A percentile compares a stretch with the other conserved stretches of the same genome.
Conservation (phyloP, 2,888 invertebrate genomes). For the Netelia fuscicornis region DNA sequence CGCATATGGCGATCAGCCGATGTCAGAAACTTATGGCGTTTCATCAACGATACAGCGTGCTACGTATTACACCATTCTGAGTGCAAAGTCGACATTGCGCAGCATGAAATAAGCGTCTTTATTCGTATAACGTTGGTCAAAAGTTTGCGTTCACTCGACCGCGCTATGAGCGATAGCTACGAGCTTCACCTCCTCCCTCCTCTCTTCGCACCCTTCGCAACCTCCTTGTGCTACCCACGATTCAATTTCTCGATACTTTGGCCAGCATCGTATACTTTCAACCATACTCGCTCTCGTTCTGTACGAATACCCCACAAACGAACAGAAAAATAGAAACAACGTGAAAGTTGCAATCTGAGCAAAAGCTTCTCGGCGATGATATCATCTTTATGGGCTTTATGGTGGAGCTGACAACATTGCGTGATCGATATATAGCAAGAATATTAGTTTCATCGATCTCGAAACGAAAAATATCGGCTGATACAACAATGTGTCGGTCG, state of each 20-base stretch:
- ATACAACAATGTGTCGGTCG: conserved; percentile 21
- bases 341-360: conserved; percentile 33
- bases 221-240: conserved; percentile 66
- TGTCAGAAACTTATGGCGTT: conserved; percentile 27
- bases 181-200: conserved; percentile 66
- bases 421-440: conserved; percentile 77
- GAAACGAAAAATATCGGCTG: conserved; percentile 58
- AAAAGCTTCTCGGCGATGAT: conserved; percentile 54
- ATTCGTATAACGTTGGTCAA: conserved; percentile 51
- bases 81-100: background rate
- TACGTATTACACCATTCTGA: background rate
- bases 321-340: conserved; percentile 16
- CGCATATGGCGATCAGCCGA: conserved; percentile 41
- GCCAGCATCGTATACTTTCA: conserved; percentile 46
- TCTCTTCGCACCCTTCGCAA: conserved; percentile 40
- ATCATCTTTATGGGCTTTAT: conserved; percentile 1
- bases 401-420: conserved; percentile 35
- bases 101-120: conserved; percentile 11
- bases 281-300: conserved; percentile 32
- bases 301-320: conserved; percentile 18
- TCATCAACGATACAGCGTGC: conserved; percentile 23
- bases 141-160: conserved; percentile 75
- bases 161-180: conserved; percentile 79
- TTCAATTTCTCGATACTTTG: conserved; percentile 79
- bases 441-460: conserved; percentile 80